These are phyloP conservation scores for cat (Felis catus) DNA, from an alignment of 2,113 vertebrate genomes.

Conservation along the genomic window F.catus_Fca126_mat1.0 CM031412.1:49255001-49255500, in stretches of 20 bases:
- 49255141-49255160: conserved; percentile 36
- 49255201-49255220: background rate
- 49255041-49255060: background rate
- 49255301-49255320: background rate
- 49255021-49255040: conserved; percentile 12
- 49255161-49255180: background rate
- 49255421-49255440: background rate
- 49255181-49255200: background rate
- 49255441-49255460: background rate
- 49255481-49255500: background rate
- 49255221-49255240: background rate
- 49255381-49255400: background rate
- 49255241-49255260: background rate
- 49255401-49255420: background rate
- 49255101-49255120: background rate
- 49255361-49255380: background rate
- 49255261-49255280: background rate
- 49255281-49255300: background rate
- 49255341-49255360: background rate
- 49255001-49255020: background rate
- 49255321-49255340: background rate
- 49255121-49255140: background rate
- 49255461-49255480: background rate
- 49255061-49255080: background rate
- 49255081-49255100: background rate